A percentile compares a stretch with the other conserved stretches of the same genome.
phyloP scores from a whole-genome alignment of 2,888 invertebrate species.

The Pollenia labialis region DNA sequence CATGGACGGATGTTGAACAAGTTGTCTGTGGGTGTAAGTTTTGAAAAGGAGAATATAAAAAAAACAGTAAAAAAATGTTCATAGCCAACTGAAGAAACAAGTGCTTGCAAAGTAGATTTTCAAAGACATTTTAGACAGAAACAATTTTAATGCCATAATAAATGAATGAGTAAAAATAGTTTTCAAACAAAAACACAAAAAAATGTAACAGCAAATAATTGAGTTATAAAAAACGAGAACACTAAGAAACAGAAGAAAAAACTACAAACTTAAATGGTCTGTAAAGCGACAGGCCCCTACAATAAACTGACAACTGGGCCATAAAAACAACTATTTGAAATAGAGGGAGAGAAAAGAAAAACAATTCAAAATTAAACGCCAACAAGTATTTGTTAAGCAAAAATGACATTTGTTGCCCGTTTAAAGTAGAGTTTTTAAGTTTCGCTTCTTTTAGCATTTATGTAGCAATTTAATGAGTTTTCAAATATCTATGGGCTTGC shows the following conservation, averaged over 20 bases:
- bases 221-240: constrained; percentile 67
- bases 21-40: constrained; percentile 52
- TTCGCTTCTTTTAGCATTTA: constrained; percentile 40
- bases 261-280: constrained; percentile 63
- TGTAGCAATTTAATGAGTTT: constrained; percentile 68
- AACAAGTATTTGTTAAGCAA: constrained; percentile 49
- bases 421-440: constrained; percentile 30
- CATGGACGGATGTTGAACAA: constrained; percentile 40
- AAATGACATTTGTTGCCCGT: constrained; percentile 26
- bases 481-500: constrained; percentile 38
- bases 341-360: constrained; percentile 1
- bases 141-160: constrained; percentile 61
- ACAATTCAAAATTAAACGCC: constrained; percentile 25
- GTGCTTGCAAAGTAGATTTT: constrained; percentile 56
- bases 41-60: neutral
- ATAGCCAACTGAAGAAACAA: constrained; percentile 51
- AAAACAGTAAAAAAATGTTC: constrained; percentile 36
- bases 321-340: constrained; percentile 60
- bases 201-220: constrained; percentile 71
- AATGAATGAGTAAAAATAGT: constrained; percentile 50
- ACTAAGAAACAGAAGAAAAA: neutral
- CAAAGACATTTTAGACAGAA: constrained; percentile 62
- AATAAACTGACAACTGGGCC: constrained; percentile 66
- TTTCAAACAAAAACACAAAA: neutral
- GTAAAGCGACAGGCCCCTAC: constrained; percentile 70